These are phyloP conservation scores for Enteromius fasciolatus DNA, from an alignment of 2,797 vertebrate genomes.

Conservation along the genomic window DNA sequence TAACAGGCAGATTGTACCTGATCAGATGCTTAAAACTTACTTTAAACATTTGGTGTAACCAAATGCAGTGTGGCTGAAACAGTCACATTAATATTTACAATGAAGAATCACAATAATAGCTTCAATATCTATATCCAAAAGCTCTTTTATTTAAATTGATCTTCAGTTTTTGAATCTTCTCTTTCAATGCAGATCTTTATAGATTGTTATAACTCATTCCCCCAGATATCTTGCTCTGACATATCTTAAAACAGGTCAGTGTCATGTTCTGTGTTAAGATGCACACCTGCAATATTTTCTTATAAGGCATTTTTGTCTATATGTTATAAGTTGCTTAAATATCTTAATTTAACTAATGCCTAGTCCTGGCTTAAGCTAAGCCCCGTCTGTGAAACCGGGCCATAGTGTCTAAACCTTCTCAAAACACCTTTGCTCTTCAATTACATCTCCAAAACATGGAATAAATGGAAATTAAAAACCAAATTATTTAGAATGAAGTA, in stretches of 20 bases:
- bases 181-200: background rate
- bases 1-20: background rate
- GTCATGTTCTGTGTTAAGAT: too few relatives aligned
- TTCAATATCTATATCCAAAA: background rate
- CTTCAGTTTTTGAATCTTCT: background rate
- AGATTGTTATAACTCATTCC: background rate
- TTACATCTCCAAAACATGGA: background rate
- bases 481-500: background rate
- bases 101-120: background rate
- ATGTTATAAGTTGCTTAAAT: too few relatives aligned
- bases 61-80: background rate
- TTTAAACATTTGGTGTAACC: background rate
- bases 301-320: too few relatives aligned
- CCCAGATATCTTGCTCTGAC: too few relatives aligned
- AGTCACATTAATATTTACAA: background rate
- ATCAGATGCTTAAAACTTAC: background rate
- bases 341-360: too few relatives aligned
- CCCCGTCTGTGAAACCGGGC: too few relatives aligned
- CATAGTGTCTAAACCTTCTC: background rate
- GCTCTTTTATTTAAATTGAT: background rate
- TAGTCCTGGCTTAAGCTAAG: too few relatives aligned
- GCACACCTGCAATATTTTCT: too few relatives aligned
- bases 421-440: background rate
- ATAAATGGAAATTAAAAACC: conserved; percentile 5
- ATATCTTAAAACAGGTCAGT: too few relatives aligned